These are phyloP conservation scores for Cottoperca gobio DNA, from an alignment of 2,797 vertebrate species.

Conservation along the genomic window DNA sequence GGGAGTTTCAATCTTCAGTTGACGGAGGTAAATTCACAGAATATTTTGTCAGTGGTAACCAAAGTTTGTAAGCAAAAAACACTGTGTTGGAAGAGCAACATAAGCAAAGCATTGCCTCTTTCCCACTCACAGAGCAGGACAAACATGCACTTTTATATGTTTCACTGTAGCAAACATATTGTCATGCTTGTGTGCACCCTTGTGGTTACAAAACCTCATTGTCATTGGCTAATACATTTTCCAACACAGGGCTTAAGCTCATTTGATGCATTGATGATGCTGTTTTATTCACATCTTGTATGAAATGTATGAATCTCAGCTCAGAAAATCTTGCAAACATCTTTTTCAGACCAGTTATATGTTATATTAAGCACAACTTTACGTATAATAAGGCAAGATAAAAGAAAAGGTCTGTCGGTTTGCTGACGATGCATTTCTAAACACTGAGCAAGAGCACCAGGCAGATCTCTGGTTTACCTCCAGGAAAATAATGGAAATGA, in stretches of 20 bases:
- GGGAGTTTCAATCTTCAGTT: background rate
- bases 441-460: background rate
- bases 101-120: background rate
- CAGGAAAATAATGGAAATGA: background rate
- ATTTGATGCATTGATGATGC: background rate
- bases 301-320: background rate
- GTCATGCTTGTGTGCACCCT: background rate
- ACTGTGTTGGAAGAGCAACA: background rate
- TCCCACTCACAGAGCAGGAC: background rate
- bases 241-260: background rate
- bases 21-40: background rate
- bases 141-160: background rate
- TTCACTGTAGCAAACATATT: background rate
- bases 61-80: background rate
- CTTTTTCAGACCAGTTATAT: background rate
- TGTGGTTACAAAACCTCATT: background rate
- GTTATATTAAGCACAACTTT: background rate
- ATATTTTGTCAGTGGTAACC: slow-evolving; percentile 11
- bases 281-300: background rate
- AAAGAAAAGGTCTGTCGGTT: background rate
- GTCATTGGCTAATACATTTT: background rate
- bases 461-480: background rate
- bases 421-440: background rate
- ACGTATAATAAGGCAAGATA: background rate
- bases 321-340: background rate